phyloP scores from a whole-genome alignment of 2,797 vertebrate species.

The Orestias chungarensis region DNA sequence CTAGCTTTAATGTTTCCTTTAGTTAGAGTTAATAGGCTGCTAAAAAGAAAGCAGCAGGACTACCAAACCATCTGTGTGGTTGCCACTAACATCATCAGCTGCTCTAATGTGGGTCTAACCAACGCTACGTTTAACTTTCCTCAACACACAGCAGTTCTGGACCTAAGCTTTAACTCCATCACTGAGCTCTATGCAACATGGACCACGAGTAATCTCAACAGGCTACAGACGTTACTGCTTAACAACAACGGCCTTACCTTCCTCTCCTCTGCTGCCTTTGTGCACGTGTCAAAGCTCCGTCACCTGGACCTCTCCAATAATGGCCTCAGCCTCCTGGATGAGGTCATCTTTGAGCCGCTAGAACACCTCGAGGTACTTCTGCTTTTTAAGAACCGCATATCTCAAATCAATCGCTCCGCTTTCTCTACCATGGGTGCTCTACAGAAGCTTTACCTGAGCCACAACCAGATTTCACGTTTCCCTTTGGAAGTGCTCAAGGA shows the following conservation, averaged over 20 bases:
- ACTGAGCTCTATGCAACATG: slow-evolving; percentile 86
- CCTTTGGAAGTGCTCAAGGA: slow-evolving; percentile 92
- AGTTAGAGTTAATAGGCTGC: slow-evolving; percentile 29
- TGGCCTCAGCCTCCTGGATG: slow-evolving; percentile 83
- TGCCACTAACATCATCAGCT: slow-evolving; percentile 95
- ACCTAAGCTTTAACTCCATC: slow-evolving; percentile 92
- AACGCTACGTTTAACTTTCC: slow-evolving; percentile 82
- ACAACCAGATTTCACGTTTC: slow-evolving; percentile 90
- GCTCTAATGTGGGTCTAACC: slow-evolving; percentile 84
- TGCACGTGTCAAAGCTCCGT: slow-evolving; percentile 81
- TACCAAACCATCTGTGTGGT: slow-evolving; percentile 88
- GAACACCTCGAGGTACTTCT: slow-evolving; percentile 88
- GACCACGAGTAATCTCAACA: slow-evolving; percentile 77
- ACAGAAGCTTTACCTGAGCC: slow-evolving; percentile 93
- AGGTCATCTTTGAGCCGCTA: slow-evolving; percentile 89
- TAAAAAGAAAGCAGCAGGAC: slow-evolving; percentile 60
- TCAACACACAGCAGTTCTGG: slow-evolving; percentile 84
- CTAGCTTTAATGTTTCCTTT: slow-evolving; percentile 47
- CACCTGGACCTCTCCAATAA: slow-evolving; percentile 95
- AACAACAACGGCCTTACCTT: slow-evolving; percentile 90
- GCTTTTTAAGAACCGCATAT: slow-evolving; percentile 91
- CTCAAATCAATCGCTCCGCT: slow-evolving; percentile 87
- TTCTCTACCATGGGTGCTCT: slow-evolving; percentile 84
- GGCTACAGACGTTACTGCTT: slow-evolving; percentile 86
- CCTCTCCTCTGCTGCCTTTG: slow-evolving; percentile 92